Evolutionary conservation across 2,888 invertebrate genomes (phyloP).

Genomic region (Hybos culiciformis): DNA sequence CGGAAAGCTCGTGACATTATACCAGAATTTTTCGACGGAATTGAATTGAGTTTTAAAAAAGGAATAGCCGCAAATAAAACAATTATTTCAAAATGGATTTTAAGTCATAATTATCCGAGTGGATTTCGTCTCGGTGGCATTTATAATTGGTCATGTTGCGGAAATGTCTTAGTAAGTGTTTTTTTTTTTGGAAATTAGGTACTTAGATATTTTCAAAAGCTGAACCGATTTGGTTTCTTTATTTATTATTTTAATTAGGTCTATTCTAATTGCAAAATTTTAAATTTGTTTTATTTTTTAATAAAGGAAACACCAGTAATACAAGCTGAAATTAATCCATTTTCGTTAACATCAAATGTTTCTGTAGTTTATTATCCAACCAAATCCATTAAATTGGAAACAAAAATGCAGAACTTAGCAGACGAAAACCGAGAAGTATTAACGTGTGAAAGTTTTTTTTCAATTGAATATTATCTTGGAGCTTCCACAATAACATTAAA

Average conservation of each 20-base stretch:
- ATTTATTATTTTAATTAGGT: background rate
- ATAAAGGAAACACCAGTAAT: conserved; percentile 29
- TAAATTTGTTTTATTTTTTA: background rate
- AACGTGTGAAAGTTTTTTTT: conserved; percentile 21
- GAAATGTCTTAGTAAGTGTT: conserved; percentile 29
- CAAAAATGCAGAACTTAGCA: conserved; percentile 22
- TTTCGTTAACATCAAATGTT: conserved; percentile 29
- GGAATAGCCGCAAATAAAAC: conserved; percentile 27
- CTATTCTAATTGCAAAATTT: background rate
- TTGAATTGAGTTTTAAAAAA: conserved; percentile 26
- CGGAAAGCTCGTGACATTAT: conserved; percentile 29
- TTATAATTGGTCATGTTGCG: conserved; percentile 22
- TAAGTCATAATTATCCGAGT: conserved; percentile 29
- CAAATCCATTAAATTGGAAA: conserved; percentile 18
- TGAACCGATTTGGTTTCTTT: background rate
- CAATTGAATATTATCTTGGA: conserved; percentile 23
- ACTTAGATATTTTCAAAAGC: background rate
- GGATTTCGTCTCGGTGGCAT: conserved; percentile 33
- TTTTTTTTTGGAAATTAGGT: background rate
- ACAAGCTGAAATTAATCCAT: conserved; percentile 31
- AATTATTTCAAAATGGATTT: conserved; percentile 25
- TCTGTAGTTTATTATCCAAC: conserved; percentile 27
- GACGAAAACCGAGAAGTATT: conserved; percentile 13
- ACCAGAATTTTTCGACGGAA: conserved; percentile 31
- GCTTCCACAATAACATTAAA: conserved; percentile 27